phyloP scores from a whole-genome alignment of 2,888 invertebrate species.

The Zhengitettix transpicula region DNA sequence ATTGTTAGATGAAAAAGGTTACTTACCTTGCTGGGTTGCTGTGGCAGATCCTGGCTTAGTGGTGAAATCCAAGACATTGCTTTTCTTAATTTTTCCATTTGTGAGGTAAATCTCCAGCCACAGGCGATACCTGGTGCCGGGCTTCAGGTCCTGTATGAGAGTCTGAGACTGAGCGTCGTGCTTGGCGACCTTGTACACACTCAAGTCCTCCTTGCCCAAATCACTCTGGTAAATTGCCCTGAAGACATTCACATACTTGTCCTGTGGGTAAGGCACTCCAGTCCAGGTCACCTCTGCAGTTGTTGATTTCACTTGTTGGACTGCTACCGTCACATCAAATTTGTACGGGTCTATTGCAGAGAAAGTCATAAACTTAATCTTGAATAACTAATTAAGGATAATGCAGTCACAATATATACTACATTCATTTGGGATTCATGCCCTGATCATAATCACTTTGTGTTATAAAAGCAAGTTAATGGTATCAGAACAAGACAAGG shows the following conservation, averaged over 20 bases:
- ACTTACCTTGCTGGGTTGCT: slow-evolving; percentile 34
- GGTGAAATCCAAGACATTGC: slow-evolving; percentile 73
- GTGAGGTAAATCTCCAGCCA: slow-evolving; percentile 83
- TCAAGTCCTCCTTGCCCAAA: slow-evolving; percentile 52
- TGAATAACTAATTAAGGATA: not conserved
- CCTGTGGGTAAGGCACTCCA: slow-evolving; percentile 75
- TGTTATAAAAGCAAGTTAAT: no score
- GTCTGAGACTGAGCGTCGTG: slow-evolving; percentile 50
- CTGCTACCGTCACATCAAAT: slow-evolving; percentile 63
- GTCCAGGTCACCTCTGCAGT: slow-evolving; percentile 66
- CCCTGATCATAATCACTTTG: no score
- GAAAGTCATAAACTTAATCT: not conserved
- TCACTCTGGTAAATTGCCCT: slow-evolving; percentile 68
- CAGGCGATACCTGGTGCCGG: slow-evolving; percentile 62
- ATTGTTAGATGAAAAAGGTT: not conserved
- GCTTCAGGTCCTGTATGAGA: slow-evolving; percentile 48
- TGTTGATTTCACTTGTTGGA: slow-evolving; percentile 55
- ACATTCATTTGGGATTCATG: no score
- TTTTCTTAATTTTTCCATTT: slow-evolving; percentile 77
- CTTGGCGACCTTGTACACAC: slow-evolving; percentile 58
- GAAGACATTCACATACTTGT: slow-evolving; percentile 79
- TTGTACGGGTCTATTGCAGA: slow-evolving; percentile 52
- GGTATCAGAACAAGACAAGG: no score
- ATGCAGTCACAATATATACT: no score
- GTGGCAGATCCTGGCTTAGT: slow-evolving; percentile 53